Evolutionary conservation across 1,140 invertebrate species (phyloP), one percentile per base, ranked within the genome.

Genomic region (Cydia fagiglandana): DNA sequence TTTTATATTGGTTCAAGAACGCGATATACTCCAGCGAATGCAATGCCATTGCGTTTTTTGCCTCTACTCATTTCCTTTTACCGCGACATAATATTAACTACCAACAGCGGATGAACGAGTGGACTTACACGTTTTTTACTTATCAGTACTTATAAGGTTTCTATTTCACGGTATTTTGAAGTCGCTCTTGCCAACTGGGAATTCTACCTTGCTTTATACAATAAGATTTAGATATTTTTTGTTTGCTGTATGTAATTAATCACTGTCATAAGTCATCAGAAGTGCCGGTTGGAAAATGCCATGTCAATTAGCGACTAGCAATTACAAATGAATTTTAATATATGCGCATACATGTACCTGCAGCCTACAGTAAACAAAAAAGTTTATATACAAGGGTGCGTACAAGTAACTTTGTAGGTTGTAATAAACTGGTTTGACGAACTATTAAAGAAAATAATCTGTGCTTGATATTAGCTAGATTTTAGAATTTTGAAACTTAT

Each of bases 31-130:
- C 50, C 5, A 10, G 56, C 56, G 7, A 61, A 10, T 41, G 34
- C 30, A 38, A 30, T 34, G 30, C 17, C 34, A n/a, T 53, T 15
- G 50, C 50, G 34, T 70, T 70, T 70, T 70, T 70, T 70, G 66
- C 66, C n/a, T 41, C 30, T 45, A 38, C 66, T 70, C 66, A 70
- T 70, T 70, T 70, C 66, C 66, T 70, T 38, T 38, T 41, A 38
- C 66, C 66, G 66, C 66, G 66, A 70, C 66, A 70, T 70, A 70
- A 70, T 70, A 61, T 70, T 70, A 70, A 70, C 66, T 70, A 70
- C 56, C 56, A 61, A 24, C 66, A 41, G 66, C 66, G 66, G 66
- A 70, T 70, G 66, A 24, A 70, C 66, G 34, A 70, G 66, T 70
- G 34, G 66, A 45, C 24, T 70, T 70, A 68, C 28, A 34, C 64